Base-by-base conservation (phyloP, 2,888 invertebrate species). In the Aelia acuminata region DNA sequence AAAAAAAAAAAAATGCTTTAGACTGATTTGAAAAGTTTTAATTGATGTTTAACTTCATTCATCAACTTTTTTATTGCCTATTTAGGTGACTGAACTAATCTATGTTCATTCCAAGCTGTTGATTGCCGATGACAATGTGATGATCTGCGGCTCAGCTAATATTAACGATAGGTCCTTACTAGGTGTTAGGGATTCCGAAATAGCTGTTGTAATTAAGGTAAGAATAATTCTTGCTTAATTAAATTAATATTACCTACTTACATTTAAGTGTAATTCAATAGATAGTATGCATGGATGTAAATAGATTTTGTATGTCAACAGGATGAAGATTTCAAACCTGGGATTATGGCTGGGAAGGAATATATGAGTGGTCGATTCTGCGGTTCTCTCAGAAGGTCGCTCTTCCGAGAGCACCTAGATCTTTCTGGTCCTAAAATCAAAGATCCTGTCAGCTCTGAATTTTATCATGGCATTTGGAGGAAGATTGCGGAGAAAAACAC, bases 51-150 rank as follows among this genome's bases (percentile, higher is more conserved):
- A n/a, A 53, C 22, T 53, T n/a, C n/a, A 11, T 31, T n/a, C 20
- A 35, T 53, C 1, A 26, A 15, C 35, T 35, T 84, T 5, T 53
- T 47, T 80, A 84, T 88, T 39, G 26, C n/a, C 26, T 84, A 13
- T 75, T 20, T 91, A 94, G 93, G 95, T 98, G 84, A 97, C 98
- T 0, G 99, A 99, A 92, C 93, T 99, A 15, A 96, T 99, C 88
- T 99, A 99, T 92, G 98, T 99, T 22, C 99, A 99, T 93, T 98
- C 98, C 89, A 99, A 99, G 93, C 93, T 99, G 89, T 94, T 99
- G 93, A 98, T 99, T 89, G 96, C 96, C 0, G 99, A 99, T 92
- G 99, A 99, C 92, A 95, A 95, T 90, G 94, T 95, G 4, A 95
- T 97, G 0, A 98, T 99, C 90, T 98, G 99, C 91, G 99, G 99